phyloP scores from a whole-genome alignment of 2,797 vertebrate species.

The Neosalanx taihuensis region DNA sequence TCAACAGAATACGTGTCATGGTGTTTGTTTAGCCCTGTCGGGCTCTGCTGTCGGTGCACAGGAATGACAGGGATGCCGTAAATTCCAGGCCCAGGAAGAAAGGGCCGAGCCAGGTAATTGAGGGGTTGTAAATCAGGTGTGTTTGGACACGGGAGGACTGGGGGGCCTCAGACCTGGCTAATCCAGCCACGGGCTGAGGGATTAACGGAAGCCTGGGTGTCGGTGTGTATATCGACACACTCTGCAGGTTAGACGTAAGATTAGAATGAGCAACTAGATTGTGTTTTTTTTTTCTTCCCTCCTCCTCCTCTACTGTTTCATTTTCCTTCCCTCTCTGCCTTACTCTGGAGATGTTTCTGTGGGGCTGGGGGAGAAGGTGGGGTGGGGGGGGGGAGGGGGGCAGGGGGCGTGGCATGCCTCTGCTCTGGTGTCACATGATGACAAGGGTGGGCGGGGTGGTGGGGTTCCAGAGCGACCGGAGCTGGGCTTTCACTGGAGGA shows the following conservation, averaged over 20 bases:
- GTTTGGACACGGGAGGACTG: conserved; percentile 9
- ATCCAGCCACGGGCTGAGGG: neutral
- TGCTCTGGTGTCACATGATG: conserved; percentile 69
- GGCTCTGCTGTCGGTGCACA: conserved; percentile 14
- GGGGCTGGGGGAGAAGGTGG: neutral
- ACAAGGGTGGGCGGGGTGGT: conserved; percentile 55
- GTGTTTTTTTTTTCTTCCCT: neutral
- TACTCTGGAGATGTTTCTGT: conserved; percentile 12
- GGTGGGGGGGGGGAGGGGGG: no score
- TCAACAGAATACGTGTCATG: neutral
- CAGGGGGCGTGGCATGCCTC: conserved; percentile 56
- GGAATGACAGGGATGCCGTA: conserved; percentile 46
- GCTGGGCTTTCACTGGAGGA: conserved; percentile 70
- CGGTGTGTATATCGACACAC: neutral
- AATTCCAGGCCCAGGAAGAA: conserved; percentile 39
- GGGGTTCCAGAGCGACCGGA: conserved; percentile 63
- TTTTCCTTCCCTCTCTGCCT: neutral
- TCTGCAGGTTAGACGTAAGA: no score
- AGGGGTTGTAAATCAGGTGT: conserved; percentile 44
- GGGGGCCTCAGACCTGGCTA: neutral
- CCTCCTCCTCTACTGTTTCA: no score
- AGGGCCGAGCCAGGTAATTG: conserved; percentile 37
- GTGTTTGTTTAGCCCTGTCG: neutral
- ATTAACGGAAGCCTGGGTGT: neutral
- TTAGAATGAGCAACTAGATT: neutral